These are phyloP conservation scores for Dyspetes luteomarginatus DNA, from an alignment of 2,888 invertebrate species.

Conservation along the genomic window DNA sequence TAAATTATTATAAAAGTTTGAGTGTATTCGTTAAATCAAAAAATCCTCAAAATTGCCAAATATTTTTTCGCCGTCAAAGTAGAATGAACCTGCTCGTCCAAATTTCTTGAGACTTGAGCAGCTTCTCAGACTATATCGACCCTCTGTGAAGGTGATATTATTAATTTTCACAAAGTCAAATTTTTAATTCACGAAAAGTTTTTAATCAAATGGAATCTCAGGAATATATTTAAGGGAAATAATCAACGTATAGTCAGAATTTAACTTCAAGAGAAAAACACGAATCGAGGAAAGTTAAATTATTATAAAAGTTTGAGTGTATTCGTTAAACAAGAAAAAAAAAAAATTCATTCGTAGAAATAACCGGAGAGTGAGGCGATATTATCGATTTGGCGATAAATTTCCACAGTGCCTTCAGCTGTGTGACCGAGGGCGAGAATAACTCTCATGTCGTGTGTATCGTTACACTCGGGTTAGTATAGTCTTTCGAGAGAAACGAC, in stretches of 20 bases:
- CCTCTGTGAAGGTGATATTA: too few relatives aligned
- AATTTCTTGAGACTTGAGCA: too few relatives aligned
- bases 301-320: background rate
- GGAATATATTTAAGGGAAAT: too few relatives aligned
- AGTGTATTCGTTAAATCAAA: too few relatives aligned
- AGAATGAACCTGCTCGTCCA: too few relatives aligned
- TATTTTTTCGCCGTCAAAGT: too few relatives aligned
- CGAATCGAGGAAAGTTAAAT: background rate
- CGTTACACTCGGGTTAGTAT: constrained; percentile 2
- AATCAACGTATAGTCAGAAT: too few relatives aligned
- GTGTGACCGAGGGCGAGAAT: constrained; percentile 28
- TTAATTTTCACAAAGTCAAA: too few relatives aligned
- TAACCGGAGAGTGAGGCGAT: constrained; percentile 26
- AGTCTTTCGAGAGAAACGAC: constrained; percentile 24
- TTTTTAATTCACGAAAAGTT: too few relatives aligned
- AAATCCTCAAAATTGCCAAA: too few relatives aligned
- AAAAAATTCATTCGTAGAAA: background rate
- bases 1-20: background rate
- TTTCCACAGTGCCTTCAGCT: constrained; percentile 33
- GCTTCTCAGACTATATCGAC: too few relatives aligned
- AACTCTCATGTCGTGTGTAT: constrained; percentile 27
- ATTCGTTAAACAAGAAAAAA: background rate
- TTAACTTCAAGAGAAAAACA: too few relatives aligned
- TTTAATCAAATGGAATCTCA: background rate
- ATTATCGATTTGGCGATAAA: constrained; percentile 62